Evolutionary conservation across 2,113 vertebrate species (phyloP).

Genomic region (Corythoichthys haematopterus): DNA sequence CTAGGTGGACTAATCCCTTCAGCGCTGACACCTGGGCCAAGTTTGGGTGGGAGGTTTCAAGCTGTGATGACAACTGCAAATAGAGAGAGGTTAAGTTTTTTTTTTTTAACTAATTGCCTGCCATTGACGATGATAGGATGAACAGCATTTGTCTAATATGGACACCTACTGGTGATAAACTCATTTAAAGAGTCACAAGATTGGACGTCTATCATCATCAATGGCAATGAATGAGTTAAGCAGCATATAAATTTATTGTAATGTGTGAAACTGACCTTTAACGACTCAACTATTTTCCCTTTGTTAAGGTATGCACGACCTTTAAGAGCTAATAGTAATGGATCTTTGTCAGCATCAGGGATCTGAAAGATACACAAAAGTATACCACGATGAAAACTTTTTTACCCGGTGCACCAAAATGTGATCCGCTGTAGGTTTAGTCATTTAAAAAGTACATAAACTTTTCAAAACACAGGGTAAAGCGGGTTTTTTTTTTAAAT

Average conservation of each 20-base stretch:
- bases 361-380: conserved; percentile 67
- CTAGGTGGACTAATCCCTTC: conserved; percentile 71
- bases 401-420: conserved; percentile 72
- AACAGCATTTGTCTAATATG: too few relatives aligned
- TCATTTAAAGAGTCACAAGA: too few relatives aligned
- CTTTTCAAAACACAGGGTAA: too few relatives aligned
- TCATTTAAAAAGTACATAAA: too few relatives aligned
- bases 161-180: too few relatives aligned
- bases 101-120: not conserved
- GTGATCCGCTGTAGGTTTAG: too few relatives aligned
- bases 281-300: conserved; percentile 75
- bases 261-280: conserved; percentile 71
- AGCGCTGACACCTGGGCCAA: conserved; percentile 75
- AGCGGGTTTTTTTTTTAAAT: too few relatives aligned
- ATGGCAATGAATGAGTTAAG: too few relatives aligned
- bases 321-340: conserved; percentile 74
- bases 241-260: too few relatives aligned
- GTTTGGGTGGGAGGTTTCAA: conserved; percentile 74
- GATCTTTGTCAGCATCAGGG: conserved; percentile 72
- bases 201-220: too few relatives aligned
- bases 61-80: conserved; percentile 78
- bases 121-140: too few relatives aligned
- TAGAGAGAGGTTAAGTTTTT: not conserved
- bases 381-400: not conserved
- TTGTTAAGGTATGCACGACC: conserved; percentile 80